Evolutionary conservation across 1,140 invertebrate species (phyloP).

Genomic region (Philaenus spumarius): DNA sequence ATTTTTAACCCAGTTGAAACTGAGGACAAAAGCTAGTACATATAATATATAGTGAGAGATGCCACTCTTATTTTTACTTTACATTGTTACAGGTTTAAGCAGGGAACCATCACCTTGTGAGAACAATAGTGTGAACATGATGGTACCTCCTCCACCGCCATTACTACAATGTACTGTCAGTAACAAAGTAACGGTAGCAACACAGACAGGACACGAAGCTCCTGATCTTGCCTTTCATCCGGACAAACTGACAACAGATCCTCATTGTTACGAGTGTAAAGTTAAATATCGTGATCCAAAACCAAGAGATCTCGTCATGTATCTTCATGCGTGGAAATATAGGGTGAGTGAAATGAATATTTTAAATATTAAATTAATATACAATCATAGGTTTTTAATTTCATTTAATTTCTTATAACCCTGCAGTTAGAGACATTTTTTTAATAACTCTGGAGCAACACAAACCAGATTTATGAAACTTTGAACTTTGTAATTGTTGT

Average conservation of each 20-base stretch:
- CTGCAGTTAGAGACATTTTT: too few relatives aligned
- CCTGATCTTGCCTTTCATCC: conserved; percentile 59
- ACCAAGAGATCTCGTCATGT: conserved; percentile 87
- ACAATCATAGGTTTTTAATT: too few relatives aligned
- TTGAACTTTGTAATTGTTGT: too few relatives aligned
- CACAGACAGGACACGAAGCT: conserved; percentile 70
- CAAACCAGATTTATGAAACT: too few relatives aligned
- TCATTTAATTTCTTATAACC: too few relatives aligned
- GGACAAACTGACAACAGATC: conserved; percentile 72
- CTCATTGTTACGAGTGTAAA: conserved; percentile 89
- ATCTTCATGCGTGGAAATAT: conserved; percentile 75
- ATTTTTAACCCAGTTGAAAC: too few relatives aligned
- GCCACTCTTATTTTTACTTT: too few relatives aligned
- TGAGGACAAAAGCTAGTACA: too few relatives aligned
- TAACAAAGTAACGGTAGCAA: conserved; percentile 66
- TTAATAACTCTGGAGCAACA: too few relatives aligned
- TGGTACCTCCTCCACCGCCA: conserved; percentile 14
- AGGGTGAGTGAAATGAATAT: conserved; percentile 25
- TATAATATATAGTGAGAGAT: too few relatives aligned
- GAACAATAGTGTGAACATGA: conserved; percentile 41
- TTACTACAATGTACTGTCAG: conserved; percentile 1
- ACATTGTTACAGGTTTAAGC: conserved; percentile 19
- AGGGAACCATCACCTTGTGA: conserved; percentile 56
- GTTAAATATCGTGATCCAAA: conserved; percentile 85
- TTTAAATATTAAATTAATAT: too few relatives aligned